Evolutionary conservation across 2,888 invertebrate species (phyloP).

Genomic region (Machimus rusticus): DNA sequence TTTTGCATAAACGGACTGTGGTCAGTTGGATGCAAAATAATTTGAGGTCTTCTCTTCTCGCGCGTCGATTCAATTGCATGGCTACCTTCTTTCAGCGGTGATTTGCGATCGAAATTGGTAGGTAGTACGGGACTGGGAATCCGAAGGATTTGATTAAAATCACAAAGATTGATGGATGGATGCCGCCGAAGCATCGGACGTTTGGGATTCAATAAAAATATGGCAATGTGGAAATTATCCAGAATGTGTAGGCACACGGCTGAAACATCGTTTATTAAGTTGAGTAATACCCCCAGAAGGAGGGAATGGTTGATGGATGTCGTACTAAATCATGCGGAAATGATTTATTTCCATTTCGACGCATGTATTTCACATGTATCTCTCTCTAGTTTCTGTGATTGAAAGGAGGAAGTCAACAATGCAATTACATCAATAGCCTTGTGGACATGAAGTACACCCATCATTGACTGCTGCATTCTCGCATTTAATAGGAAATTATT

Average conservation of each 20-base stretch:
- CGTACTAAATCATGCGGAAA: slow-evolving; percentile 23
- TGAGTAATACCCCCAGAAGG: background rate
- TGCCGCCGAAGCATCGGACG: background rate
- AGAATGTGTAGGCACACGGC: background rate
- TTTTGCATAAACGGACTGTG: slow-evolving; percentile 1
- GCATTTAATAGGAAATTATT: slow-evolving; percentile 11
- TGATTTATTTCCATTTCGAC: slow-evolving; percentile 14
- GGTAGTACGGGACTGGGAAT: background rate
- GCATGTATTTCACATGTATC: background rate
- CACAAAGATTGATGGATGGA: slow-evolving; percentile 6
- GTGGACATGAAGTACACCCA: slow-evolving; percentile 4
- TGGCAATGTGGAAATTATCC: slow-evolving; percentile 6
- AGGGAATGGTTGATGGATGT: background rate
- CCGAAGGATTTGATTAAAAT: slow-evolving; percentile 1
- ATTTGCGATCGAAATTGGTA: background rate
- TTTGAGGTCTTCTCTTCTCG: background rate
- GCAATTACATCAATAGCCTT: slow-evolving; percentile 15
- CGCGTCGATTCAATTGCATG: background rate
- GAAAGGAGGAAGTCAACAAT: slow-evolving; percentile 28
- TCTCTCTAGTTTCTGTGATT: slow-evolving; percentile 2
- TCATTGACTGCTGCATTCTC: background rate
- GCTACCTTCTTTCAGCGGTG: background rate
- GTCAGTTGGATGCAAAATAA: background rate
- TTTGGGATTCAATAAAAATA: background rate
- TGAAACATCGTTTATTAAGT: slow-evolving; percentile 23